A percentile compares a stretch with the other conserved stretches of the same genome.
Evolutionary conservation across 2,113 vertebrate genomes (phyloP).

Genomic region (Python bivittatus): DNA sequence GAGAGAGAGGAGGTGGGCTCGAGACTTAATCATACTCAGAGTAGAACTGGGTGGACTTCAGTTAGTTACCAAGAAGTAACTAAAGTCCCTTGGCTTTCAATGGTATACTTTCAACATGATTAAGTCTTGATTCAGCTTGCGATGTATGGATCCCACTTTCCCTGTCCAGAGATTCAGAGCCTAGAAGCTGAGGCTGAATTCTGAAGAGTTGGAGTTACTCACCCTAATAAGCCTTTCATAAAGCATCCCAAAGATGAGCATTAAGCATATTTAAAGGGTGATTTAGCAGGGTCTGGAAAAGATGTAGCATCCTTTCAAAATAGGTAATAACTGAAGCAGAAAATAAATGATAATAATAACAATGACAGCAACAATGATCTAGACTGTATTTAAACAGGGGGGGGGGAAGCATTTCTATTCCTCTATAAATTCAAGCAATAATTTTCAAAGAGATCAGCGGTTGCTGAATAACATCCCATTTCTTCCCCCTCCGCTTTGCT

Average conservation of each 20-base stretch:
- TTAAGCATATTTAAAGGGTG: not conserved
- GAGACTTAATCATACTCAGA: not conserved
- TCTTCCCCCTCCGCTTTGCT: slow-evolving; percentile 34
- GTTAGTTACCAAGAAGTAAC: not conserved
- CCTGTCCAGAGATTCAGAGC: not conserved
- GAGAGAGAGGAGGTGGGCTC: not conserved
- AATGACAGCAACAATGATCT: not conserved
- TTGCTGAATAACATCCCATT: slow-evolving; percentile 34
- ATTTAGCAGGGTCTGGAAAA: not conserved
- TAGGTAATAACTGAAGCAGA: not conserved
- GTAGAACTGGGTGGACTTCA: not conserved
- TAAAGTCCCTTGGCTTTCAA: not conserved
- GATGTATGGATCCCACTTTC: not conserved
- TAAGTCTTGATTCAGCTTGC: not conserved
- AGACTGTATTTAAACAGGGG: not conserved
- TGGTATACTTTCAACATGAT: not conserved
- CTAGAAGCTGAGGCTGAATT: not conserved
- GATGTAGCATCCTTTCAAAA: not conserved
- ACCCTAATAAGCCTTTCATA: not conserved
- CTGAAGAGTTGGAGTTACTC: not conserved
- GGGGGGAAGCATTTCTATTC: not conserved
- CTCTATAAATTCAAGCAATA: not conserved
- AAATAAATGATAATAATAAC: not conserved
- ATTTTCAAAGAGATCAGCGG: slow-evolving; percentile 20
- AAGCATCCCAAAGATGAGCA: not conserved